These are phyloP conservation scores for Zaprionus capensis DNA, from an alignment of 1,140 invertebrate genomes.

Conservation along the genomic window DNA sequence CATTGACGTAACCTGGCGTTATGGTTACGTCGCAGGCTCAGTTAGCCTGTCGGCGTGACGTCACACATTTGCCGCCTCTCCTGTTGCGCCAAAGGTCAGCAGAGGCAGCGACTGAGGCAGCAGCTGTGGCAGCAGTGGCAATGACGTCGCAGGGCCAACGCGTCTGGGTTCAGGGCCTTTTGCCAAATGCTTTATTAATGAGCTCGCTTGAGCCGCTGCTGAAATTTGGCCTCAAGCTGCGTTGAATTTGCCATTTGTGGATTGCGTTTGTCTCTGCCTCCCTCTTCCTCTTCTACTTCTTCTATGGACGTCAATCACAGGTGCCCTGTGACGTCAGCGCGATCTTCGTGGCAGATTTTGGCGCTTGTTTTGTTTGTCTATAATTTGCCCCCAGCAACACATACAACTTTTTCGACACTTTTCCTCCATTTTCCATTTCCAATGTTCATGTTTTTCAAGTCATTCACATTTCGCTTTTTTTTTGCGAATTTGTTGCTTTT, in stretches of 20 bases:
- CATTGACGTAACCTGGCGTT: slow-evolving; percentile 61
- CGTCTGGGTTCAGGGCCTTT: slow-evolving; percentile 63
- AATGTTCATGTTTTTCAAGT: slow-evolving; percentile 24
- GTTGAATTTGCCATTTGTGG: not conserved
- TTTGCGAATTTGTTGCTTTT: slow-evolving; percentile 29
- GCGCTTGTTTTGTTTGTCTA: slow-evolving; percentile 39
- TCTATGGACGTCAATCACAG: slow-evolving; percentile 65
- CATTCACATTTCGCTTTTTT: slow-evolving; percentile 41
- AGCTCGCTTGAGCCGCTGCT: slow-evolving; percentile 15
- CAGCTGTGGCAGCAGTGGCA: slow-evolving; percentile 17
- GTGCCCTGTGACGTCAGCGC: slow-evolving; percentile 67
- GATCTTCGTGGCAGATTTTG: slow-evolving; percentile 4
- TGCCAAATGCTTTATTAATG: slow-evolving; percentile 52
- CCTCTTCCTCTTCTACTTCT: not conserved
- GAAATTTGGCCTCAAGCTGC: slow-evolving; percentile 21
- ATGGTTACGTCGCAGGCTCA: slow-evolving; percentile 54
- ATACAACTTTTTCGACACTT: slow-evolving; percentile 42
- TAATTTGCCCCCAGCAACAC: slow-evolving; percentile 63
- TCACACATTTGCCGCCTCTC: slow-evolving; percentile 54
- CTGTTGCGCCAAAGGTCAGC: slow-evolving; percentile 71
- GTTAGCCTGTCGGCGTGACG: slow-evolving; percentile 48
- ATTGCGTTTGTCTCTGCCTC: slow-evolving; percentile 14
- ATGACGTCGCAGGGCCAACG: slow-evolving; percentile 56
- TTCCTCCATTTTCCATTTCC: slow-evolving; percentile 21
- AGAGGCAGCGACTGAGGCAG: not conserved